Base-by-base conservation (phyloP, 2,888 invertebrate genomes). In the Scaptodrosophila latifasciaeformis region DNA sequence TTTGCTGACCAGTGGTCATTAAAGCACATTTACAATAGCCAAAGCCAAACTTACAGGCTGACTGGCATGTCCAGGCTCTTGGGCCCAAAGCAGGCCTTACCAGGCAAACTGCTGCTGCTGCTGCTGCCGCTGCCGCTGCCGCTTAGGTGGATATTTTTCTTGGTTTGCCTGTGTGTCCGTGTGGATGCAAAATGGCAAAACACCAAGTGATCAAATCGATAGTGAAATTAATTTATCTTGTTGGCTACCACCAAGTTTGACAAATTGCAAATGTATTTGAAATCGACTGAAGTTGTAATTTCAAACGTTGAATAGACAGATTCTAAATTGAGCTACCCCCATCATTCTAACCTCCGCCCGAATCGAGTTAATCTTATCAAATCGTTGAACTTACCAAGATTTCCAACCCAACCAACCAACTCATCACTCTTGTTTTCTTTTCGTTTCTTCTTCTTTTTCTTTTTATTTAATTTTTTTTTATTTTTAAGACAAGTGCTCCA, bases 1-100 rank as follows among this genome's bases (percentile, higher is more conserved):
- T 83, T 83, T 69, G 80, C 66, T 81, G 84, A 84, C 85, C 84
- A 76, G 64, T 78, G 85, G 84, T 85, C 84, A 84, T 85, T 84
- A 84, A 81, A 79, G 81, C 80, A 78, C 78, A 85, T 85, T 83
- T 81, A 78, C 78, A 72, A 75, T 75, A 63, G 67, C 60, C 72
- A 65, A 54, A 59, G 68, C 75, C 65, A 67, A 57, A 60, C 49
- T 21, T 27, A 19, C n/a, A 19, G 50, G 54, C 40, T 51, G 44
- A 47, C 34, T n/a, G 40, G 19, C 24, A 43, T 21, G 27, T 12
- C 54, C 35, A 39, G 13, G 46, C 43, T 31, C 39, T 24, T 44
- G 34, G 53, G 45, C 49, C 30, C 39, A 64, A 58, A 52, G 50
- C 4, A 12, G 13, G 29, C 9, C n/a, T 9, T 24, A 6, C 48